phyloP scores from a whole-genome alignment of 2,113 vertebrate genomes.

The Microcebus lehilahytsara region DNA sequence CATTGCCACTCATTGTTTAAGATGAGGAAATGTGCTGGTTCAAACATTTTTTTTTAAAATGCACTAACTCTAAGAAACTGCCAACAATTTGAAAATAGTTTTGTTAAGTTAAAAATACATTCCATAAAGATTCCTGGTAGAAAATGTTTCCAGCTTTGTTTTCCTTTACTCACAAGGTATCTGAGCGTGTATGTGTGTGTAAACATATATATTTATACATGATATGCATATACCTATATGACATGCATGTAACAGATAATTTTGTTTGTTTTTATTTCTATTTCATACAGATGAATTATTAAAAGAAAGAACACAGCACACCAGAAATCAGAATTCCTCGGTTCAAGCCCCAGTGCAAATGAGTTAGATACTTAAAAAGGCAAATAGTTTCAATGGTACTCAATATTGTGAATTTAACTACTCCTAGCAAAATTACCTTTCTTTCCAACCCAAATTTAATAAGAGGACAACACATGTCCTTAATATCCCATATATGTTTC shows the following conservation, averaged over 20 bases:
- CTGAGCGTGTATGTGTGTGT: background rate
- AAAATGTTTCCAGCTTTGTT: background rate
- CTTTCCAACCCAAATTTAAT: background rate
- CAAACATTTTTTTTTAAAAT: background rate
- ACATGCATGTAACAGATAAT: background rate
- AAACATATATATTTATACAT: background rate
- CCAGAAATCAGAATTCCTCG: background rate
- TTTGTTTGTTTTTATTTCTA: background rate
- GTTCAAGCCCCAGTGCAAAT: background rate
- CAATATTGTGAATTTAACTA: background rate
- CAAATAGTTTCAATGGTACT: background rate
- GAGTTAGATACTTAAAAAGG: background rate
- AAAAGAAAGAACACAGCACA: background rate
- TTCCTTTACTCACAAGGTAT: background rate
- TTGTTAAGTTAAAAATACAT: background rate
- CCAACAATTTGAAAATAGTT: constrained; percentile 47
- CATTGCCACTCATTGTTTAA: constrained; percentile 6
- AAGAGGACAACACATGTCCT: background rate
- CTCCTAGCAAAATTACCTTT: background rate
- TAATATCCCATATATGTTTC: background rate
- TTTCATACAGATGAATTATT: background rate
- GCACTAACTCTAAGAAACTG: background rate
- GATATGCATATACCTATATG: background rate
- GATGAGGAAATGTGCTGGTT: background rate
- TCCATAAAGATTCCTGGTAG: background rate